Evolutionary conservation across 2,113 vertebrate species (phyloP), one percentile per base, ranked within the genome.

Genomic region (Okapia johnstoni): DNA sequence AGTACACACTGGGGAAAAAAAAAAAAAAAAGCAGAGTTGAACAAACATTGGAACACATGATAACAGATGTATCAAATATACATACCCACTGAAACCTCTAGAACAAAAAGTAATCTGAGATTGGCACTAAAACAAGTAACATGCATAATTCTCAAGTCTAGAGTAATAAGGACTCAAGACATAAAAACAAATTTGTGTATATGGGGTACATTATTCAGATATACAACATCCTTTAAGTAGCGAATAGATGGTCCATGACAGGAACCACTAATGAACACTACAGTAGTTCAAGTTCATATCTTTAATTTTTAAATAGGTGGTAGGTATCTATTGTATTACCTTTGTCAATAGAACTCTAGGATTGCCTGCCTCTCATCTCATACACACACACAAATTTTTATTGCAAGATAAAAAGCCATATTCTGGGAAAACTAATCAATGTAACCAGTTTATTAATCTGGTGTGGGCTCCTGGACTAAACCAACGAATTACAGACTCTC

Each of bases 1-100:
- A 33, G 28, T 5, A 86, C 1, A 4, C 21, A 70, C 40, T 84
- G 95, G 66, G n/a, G 3, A 0, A 2, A 43, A 43, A 95, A 95
- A 92, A 95, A 92, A 40, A 4, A 40, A 98, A 97, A 36, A 43
- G 30, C 50, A 3, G 4, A 79, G 40, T 0, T 1, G 90, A 83
- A 92, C 17, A 96, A 96, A 95, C n/a, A 61, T 46, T 86, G 40
- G 90, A 85, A 80, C 76, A 80, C 1, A 2, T 73, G 25, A 3
- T 87, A 96, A 92, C 57, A 92, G 21, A 90, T 63, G 13, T 88
- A 92, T 93, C 50, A 94, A 92, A 94, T 95, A 92, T 33, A 96
- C 1, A 36, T 23, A 7, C 58, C 12, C 57, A 63, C 7, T 85
- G 83, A 97, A 97, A 98, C 55, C 17, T 25, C 85, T 93, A 87